Base-by-base conservation (phyloP, 2,113 vertebrate genomes). In the Neofelis nebulosa region DNA sequence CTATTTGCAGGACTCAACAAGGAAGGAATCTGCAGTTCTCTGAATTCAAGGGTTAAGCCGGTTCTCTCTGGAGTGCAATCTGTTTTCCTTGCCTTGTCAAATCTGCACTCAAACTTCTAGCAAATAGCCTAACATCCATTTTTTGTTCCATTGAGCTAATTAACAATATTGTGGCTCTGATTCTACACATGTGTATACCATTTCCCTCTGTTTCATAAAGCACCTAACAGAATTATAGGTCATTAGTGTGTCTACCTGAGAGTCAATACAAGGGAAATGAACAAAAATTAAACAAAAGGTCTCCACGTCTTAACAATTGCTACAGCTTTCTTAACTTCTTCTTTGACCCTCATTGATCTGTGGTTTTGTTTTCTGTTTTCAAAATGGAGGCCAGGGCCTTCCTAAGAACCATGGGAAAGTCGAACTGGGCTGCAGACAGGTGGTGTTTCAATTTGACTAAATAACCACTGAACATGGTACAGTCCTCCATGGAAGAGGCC, bases 11-110 rank as follows among this genome's bases (percentile, higher is more conserved):
- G 74, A 97, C 93, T 96, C 78, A 97, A 93, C 80, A 97, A 98
- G 98, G 96, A 98, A 97, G 98, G 98, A 98, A 98, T 4, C 48
- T 13, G 85, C 95, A 97, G 15, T 61, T 45, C 13, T n/a, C 61
- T 97, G 65, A 97, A 97, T 76, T 55, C 4, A 86, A 95, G 95
- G 94, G 81, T 15, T 71, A 92, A 97, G n/a, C 52, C 5, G 0
- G n/a, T 74, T 97, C 90, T 97, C 78, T 74, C 61, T 94, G 66
- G 52, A 88, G 7, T 63, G 8, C 74, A 94, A 48, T 82, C 84
- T 41, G 41, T 76, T 92, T 96, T 79, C 66, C 41, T 85, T 78
- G 68, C 45, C 76, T 96, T 96, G 82, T 78, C 83, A 93, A 80
- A 93, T 89, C 83, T 94, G 31, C 16, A n/a, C 48, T 23, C 84